Evolutionary conservation across 2,888 invertebrate genomes (phyloP).

Genomic region (Agrilus cyanescens): DNA sequence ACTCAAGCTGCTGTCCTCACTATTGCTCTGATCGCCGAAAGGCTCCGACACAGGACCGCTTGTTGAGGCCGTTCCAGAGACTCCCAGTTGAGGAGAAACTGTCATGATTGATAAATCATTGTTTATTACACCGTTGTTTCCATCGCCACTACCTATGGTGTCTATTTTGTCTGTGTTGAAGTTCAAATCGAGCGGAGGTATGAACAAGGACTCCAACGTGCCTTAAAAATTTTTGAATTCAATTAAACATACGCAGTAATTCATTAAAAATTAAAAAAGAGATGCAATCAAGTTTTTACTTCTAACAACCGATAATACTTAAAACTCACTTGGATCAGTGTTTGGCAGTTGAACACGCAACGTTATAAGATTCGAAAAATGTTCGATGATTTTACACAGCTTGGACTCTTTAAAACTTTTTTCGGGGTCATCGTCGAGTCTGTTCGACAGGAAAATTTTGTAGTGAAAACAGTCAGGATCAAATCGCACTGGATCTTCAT

Average conservation of each 20-base stretch:
- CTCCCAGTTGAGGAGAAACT: slow-evolving; percentile 27
- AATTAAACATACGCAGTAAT: slow-evolving; percentile 3
- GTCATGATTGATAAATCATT: slow-evolving; percentile 24
- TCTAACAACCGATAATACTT: too few species aligned
- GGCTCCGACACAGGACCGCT: slow-evolving; percentile 20
- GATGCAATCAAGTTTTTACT: background rate
- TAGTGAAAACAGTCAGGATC: slow-evolving; percentile 30
- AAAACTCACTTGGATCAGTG: slow-evolving; percentile 41
- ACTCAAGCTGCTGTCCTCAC: slow-evolving; percentile 65
- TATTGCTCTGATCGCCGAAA: slow-evolving; percentile 52
- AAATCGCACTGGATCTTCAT: slow-evolving; percentile 30
- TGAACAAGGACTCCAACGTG: slow-evolving; percentile 37
- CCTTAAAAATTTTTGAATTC: slow-evolving; percentile 26
- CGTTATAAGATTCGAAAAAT: slow-evolving; percentile 50
- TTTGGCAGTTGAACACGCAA: slow-evolving; percentile 52
- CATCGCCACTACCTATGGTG: slow-evolving; percentile 16
- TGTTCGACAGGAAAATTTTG: slow-evolving; percentile 41
- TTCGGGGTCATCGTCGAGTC: slow-evolving; percentile 37
- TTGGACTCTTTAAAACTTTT: slow-evolving; percentile 37
- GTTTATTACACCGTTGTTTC: slow-evolving; percentile 20
- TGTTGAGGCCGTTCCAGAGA: slow-evolving; percentile 12
- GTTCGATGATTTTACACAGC: slow-evolving; percentile 41
- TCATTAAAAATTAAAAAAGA: background rate
- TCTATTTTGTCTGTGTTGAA: slow-evolving; percentile 23
- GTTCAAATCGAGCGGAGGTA: slow-evolving; percentile 39